phyloP scores from a whole-genome alignment of 1,140 invertebrate genomes.

The Oryctes rhinoceros region DNA sequence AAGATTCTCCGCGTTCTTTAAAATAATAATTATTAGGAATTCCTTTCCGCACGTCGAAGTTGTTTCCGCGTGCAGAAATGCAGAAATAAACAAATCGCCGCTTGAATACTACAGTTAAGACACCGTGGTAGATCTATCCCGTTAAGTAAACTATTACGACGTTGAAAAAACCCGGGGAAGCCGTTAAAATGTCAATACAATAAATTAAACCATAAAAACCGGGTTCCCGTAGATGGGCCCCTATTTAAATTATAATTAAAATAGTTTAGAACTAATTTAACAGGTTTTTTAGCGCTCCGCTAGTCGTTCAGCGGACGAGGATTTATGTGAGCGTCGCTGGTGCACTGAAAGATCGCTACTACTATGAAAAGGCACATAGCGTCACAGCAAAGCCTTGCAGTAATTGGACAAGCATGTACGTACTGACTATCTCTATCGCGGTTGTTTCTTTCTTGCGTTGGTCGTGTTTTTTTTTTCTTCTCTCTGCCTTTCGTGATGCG shows the following conservation, averaged over 20 bases:
- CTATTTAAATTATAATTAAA: slow-evolving; percentile 20
- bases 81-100: neutral
- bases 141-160: neutral
- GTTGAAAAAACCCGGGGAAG: neutral
- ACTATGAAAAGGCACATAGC: neutral
- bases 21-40: too few relatives aligned
- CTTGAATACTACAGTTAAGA: neutral
- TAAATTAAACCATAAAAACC: slow-evolving; percentile 12
- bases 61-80: too few relatives aligned
- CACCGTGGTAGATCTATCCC: neutral
- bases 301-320: neutral
- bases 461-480: neutral
- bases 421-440: neutral
- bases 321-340: neutral
- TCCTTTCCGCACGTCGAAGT: too few relatives aligned
- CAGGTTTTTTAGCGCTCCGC: neutral
- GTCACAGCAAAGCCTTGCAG: neutral
- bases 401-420: slow-evolving; percentile 15
- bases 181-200: slow-evolving; percentile 19
- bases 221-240: neutral
- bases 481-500: neutral
- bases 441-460: neutral
- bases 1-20: too few relatives aligned
- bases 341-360: neutral
- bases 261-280: slow-evolving; percentile 20